These are phyloP conservation scores for Grallaria varia DNA, from an alignment of 2,113 vertebrate genomes.

Conservation along the genomic window DNA sequence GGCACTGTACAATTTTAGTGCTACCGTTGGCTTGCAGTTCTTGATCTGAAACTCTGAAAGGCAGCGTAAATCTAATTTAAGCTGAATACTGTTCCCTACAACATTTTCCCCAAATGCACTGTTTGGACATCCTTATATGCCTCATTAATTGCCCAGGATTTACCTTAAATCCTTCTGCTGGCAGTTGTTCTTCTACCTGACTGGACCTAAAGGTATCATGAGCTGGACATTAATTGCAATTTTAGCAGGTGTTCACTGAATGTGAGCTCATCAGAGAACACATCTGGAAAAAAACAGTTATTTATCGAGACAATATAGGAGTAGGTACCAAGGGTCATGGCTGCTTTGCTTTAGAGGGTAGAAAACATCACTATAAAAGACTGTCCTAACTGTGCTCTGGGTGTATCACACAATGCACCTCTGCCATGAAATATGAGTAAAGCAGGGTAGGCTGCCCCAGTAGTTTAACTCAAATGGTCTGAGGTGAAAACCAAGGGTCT, in stretches of 20 bases:
- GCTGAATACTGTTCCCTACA: neutral
- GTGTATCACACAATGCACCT: neutral
- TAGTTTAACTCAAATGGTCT: neutral
- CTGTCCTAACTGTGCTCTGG: neutral
- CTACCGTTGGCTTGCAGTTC: neutral
- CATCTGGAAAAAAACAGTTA: neutral
- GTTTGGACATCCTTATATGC: neutral
- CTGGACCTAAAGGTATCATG: neutral
- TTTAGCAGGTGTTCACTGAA: neutral
- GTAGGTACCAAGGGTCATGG: neutral
- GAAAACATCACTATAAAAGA: neutral
- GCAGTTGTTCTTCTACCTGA: neutral
- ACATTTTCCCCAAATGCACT: neutral
- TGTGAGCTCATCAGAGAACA: neutral
- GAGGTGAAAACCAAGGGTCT: neutral
- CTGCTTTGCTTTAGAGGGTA: neutral
- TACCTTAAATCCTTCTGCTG: neutral
- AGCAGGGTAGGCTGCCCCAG: neutral
- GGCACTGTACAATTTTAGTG: neutral
- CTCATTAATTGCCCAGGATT: neutral
- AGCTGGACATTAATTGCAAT: neutral
- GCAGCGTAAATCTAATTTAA: neutral
- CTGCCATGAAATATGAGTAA: neutral
- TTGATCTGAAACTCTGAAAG: neutral
- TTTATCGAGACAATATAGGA: neutral